These are phyloP conservation scores for Zaprionus lineosus DNA, from an alignment of 2,888 invertebrate genomes.

Conservation along the genomic window DNA sequence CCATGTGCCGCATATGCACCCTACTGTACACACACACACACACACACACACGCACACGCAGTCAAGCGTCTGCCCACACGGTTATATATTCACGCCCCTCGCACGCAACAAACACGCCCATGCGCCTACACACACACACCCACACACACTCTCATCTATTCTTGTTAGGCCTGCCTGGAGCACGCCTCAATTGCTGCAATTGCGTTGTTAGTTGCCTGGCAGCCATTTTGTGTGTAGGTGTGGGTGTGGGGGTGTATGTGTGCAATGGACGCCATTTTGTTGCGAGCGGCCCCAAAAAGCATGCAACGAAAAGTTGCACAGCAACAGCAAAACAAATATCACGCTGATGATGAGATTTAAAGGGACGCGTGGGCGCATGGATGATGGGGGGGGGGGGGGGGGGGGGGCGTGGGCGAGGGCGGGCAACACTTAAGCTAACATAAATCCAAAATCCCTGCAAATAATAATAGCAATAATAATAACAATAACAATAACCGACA, in stretches of 20 bases:
- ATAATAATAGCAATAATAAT: constrained; percentile 19
- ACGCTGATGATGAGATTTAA: no score
- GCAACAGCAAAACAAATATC: constrained; percentile 5
- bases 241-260: no score
- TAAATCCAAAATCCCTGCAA: background rate
- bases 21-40: constrained; percentile 1
- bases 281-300: constrained; percentile 23
- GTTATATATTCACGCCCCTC: constrained; percentile 11
- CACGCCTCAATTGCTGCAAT: constrained; percentile 29
- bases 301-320: constrained; percentile 30
- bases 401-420: no score
- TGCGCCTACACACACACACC: background rate
- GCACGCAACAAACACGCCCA: background rate
- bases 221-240: no score
- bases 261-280: constrained; percentile 42
- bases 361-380: no score
- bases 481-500: background rate
- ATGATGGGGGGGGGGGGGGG: no score
- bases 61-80: background rate
- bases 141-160: constrained; percentile 3
- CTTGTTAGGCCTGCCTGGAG: constrained; percentile 4
- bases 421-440: background rate
- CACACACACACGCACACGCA: background rate
- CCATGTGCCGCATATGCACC: constrained; percentile 1
- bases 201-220: constrained; percentile 30